Conservation (phyloP, 2,113 vertebrate species). For the Egretta garzetta region DNA sequence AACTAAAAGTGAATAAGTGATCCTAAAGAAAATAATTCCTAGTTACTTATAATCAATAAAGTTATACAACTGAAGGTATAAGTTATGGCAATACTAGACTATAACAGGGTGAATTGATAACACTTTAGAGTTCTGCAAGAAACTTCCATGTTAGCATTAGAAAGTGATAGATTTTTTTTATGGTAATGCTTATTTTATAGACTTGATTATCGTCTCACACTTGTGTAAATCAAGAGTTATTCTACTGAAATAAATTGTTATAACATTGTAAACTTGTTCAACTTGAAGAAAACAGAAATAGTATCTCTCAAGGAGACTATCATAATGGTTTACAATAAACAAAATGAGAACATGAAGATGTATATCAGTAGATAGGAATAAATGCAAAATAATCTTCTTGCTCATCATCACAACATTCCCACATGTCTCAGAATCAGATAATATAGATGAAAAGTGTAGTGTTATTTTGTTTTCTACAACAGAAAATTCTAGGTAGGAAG, state of each 20-base stretch:
- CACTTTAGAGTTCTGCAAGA: background rate
- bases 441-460: background rate
- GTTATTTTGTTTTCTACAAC: background rate
- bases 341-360: background rate
- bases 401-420: background rate
- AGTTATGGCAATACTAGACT: background rate
- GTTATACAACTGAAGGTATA: background rate
- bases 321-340: background rate
- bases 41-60: background rate
- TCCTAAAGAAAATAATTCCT: background rate
- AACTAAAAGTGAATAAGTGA: background rate
- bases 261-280: background rate
- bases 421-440: background rate
- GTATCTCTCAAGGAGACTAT: background rate
- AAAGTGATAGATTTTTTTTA: background rate
- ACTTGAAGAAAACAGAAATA: background rate
- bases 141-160: background rate
- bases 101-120: background rate
- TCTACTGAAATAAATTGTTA: background rate
- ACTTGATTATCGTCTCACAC: background rate
- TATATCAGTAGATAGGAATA: background rate
- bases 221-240: background rate
- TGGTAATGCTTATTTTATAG: background rate
- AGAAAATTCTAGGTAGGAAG: background rate
- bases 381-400: background rate